These are phyloP conservation scores for Hoplostethus atlanticus DNA, from an alignment of 2,797 vertebrate species.

Conservation along the genomic window DNA sequence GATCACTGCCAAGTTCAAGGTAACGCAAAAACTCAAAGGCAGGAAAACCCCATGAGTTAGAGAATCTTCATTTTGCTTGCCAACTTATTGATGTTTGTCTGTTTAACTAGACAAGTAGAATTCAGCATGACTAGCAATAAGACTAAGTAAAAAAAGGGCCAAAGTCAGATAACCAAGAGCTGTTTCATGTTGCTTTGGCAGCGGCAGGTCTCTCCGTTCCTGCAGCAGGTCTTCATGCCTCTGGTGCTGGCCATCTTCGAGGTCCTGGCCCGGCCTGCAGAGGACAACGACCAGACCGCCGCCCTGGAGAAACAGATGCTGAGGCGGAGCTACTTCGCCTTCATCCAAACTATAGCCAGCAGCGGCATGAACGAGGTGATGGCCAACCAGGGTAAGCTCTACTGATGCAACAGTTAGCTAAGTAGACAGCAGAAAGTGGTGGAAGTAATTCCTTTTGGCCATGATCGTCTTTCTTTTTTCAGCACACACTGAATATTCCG, in stretches of 20 bases:
- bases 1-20: constrained; percentile 99
- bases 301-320: constrained; percentile 98
- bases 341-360: constrained; percentile 93
- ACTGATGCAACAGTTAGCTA: no score
- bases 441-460: no score
- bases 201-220: constrained; percentile 96
- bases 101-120: no score
- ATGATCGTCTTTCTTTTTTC: no score
- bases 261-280: constrained; percentile 92
- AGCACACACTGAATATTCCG: no score
- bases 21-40: constrained; percentile 47
- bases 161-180: neutral
- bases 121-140: neutral
- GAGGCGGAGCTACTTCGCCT: constrained; percentile 95
- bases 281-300: constrained; percentile 97
- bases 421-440: no score
- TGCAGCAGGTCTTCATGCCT: constrained; percentile 99
- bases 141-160: no score
- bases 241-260: constrained; percentile 96
- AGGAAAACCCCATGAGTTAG: no score
- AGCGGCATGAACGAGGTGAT: constrained; percentile 98
- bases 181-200: constrained; percentile 59
- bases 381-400: constrained; percentile 91
- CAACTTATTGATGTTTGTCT: no score
- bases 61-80: no score